Evolutionary conservation across 2,113 vertebrate species (phyloP), one percentile per base, ranked within the genome.

Genomic region (Rhinogobius similis): DNA sequence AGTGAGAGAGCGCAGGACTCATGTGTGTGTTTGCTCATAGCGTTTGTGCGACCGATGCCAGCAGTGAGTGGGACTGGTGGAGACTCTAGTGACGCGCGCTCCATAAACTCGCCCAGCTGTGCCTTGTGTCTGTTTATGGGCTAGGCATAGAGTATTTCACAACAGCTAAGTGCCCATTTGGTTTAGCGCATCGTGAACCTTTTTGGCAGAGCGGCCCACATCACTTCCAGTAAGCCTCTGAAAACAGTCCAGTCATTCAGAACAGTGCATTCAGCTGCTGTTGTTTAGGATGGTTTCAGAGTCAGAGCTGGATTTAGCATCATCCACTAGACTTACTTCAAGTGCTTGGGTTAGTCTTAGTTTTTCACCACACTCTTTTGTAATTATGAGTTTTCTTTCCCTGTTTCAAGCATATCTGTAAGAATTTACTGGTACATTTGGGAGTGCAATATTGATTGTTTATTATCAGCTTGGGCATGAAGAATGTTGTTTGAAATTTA

Each of bases 221-320:
- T 73, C 79, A 70, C 1, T 81, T 86, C 80, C 86, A 79, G 86
- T 83, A 88, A 85, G 36, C 32, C 24, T 5, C 2, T 67, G 50
- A 63, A 71, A 76, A 71, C 46, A 48, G 27, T 11, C 16, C 48
- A 50, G 18, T 48, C 43, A 44, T 24, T 20, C 27, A 67, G 27
- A 64, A 41, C 59, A 62, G 12, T 55, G 58, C 1, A 41, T 43
- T 38, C 62, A 50, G 41, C 59, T 73, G 52, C 63, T 46, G 43
- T 46, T 52, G 65, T n/a, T 65, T 50, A 20, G 56, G 36, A 12
- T 16, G 65, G 61, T 72, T 61, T 20, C 29, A 61, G 53, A 26
- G 58, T 61, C 58, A 58, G 3, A 27, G 26, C 55, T 58, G 55
- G 24, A 18, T 24, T 56, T 38, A 53, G 62, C 38, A 10, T 3